These are phyloP conservation scores for Orchesellides sinensis DNA, from an alignment of 2,888 invertebrate species.

Conservation along the genomic window DNA sequence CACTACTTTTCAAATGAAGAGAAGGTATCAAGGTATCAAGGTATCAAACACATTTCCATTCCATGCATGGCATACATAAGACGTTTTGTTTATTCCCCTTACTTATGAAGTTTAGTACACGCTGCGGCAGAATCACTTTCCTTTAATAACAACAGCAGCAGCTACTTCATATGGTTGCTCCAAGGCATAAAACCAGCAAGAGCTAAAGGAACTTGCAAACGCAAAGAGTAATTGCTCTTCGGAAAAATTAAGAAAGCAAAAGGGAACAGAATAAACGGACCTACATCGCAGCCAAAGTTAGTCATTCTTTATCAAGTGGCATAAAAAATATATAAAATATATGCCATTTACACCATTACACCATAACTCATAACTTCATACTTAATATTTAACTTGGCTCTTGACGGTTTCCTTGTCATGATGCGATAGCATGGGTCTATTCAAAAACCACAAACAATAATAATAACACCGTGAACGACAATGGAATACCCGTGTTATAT, in stretches of 20 bases:
- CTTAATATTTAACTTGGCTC: constrained; percentile 38
- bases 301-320: constrained; percentile 15
- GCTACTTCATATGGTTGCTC: constrained; percentile 56
- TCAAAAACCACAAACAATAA: no score
- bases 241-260: constrained; percentile 53
- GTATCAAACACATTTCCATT: neutral
- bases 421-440: no score
- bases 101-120: neutral
- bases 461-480: no score
- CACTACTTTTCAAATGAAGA: neutral
- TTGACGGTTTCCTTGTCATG: constrained; percentile 10
- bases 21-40: constrained; percentile 1
- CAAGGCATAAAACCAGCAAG: constrained; percentile 57
- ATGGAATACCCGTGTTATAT: no score
- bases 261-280: constrained; percentile 28
- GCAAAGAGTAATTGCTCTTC: constrained; percentile 59
- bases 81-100: neutral
- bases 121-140: constrained; percentile 48
- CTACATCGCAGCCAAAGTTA: constrained; percentile 30
- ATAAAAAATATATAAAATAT: constrained; percentile 18
- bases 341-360: constrained; percentile 61
- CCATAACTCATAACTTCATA: constrained; percentile 54
- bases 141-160: constrained; percentile 38
- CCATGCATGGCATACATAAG: neutral
- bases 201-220: constrained; percentile 45